phyloP scores from a whole-genome alignment of 2,113 vertebrate genomes.

The Stegastes partitus region DNA sequence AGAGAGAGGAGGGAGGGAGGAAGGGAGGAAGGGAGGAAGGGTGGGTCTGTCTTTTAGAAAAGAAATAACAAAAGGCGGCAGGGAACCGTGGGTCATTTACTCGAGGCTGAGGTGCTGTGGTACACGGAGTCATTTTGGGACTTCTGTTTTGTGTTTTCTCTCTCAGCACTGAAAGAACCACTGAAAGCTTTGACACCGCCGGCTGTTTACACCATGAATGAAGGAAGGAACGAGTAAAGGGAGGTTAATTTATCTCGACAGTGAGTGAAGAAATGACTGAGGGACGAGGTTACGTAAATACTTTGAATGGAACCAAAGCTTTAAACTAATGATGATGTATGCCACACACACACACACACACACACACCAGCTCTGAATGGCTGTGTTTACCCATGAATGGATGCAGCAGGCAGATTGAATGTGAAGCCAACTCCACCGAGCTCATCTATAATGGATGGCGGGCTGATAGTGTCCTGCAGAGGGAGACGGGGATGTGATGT shows the following conservation, averaged over 20 bases:
- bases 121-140: conserved; percentile 24
- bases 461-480: conserved; percentile 30
- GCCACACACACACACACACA: background rate
- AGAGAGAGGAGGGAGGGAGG: background rate
- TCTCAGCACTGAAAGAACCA: conserved; percentile 12
- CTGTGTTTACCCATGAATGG: conserved; percentile 57
- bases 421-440: conserved; percentile 43
- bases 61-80: conserved; percentile 61
- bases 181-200: conserved; percentile 57
- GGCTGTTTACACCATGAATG: conserved; percentile 40
- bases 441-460: conserved; percentile 70
- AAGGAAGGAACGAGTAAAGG: conserved; percentile 1
- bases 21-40: conserved; percentile 37
- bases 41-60: conserved; percentile 51
- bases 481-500: conserved; percentile 16
- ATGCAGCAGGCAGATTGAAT: conserved; percentile 53
- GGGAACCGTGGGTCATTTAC: conserved; percentile 59
- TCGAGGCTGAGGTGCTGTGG: conserved; percentile 41
- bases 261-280: background rate
- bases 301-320: conserved; percentile 34
- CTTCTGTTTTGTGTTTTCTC: conserved; percentile 36
- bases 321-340: background rate
- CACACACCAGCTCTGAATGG: conserved; percentile 15
- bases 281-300: conserved; percentile 33
- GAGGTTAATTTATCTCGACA: conserved; percentile 25